Conservation (phyloP, 2,888 invertebrate genomes). For the Catocala sponsa region DNA sequence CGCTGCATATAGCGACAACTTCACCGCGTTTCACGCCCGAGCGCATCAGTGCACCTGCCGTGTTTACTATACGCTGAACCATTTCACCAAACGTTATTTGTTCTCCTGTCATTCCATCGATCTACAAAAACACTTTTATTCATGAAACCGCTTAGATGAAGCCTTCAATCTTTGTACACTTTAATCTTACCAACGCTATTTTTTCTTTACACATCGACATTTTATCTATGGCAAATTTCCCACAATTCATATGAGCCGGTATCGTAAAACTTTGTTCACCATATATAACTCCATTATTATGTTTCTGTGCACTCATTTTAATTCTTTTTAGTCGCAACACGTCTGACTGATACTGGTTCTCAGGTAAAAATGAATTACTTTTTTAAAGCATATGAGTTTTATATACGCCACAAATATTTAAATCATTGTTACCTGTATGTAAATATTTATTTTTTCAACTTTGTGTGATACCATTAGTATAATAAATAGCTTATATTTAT, state of each 20-base stretch:
- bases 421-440: too few relatives aligned
- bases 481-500: too few relatives aligned
- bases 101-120: constrained; percentile 58
- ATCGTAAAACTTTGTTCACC: constrained; percentile 56
- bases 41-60: constrained; percentile 56
- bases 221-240: constrained; percentile 60
- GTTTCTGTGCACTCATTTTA: constrained; percentile 4
- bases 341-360: not conserved
- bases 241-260: constrained; percentile 69
- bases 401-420: not conserved
- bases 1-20: constrained; percentile 68
- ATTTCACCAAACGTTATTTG: constrained; percentile 60
- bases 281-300: constrained; percentile 47
- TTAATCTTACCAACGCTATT: constrained; percentile 64
- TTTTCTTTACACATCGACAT: constrained; percentile 57
- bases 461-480: too few relatives aligned
- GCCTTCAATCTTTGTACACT: not conserved
- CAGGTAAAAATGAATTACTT: not conserved
- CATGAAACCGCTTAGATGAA: not conserved
- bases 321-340: not conserved
- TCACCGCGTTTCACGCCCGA: constrained; percentile 64
- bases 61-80: constrained; percentile 60
- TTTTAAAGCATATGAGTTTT: not conserved
- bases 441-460: too few relatives aligned
- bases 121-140: constrained; percentile 38